phyloP scores from a whole-genome alignment of 2,888 invertebrate genomes.

The Xanthorhoe spadicearia region DNA sequence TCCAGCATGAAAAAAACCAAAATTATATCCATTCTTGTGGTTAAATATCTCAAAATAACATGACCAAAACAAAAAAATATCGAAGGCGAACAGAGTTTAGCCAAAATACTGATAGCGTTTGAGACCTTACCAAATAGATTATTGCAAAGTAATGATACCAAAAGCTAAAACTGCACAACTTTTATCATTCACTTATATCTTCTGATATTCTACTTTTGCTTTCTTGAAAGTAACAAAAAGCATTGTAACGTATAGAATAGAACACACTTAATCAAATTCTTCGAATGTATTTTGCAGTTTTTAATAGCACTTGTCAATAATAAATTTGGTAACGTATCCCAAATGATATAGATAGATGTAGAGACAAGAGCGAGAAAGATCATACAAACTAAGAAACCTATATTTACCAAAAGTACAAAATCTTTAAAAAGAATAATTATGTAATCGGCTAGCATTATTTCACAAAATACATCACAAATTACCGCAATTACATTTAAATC shows the following conservation, averaged over 20 bases:
- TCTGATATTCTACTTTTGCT: not conserved
- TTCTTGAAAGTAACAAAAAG: not conserved
- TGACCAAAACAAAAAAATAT: constrained; percentile 64
- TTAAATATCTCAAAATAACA: constrained; percentile 57
- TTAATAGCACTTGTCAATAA: not conserved
- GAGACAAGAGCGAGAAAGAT: constrained; percentile 23
- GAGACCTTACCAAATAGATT: not conserved
- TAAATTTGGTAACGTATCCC: not conserved
- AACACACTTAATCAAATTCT: not conserved
- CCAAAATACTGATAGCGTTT: constrained; percentile 17
- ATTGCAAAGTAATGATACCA: not conserved
- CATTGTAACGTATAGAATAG: too few species aligned
- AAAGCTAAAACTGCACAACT: too few species aligned
- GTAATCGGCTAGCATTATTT: constrained; percentile 53
- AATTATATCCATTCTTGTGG: constrained; percentile 5
- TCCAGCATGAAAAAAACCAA: not conserved
- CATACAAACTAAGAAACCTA: constrained; percentile 35
- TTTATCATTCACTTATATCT: too few species aligned
- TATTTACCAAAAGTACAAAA: constrained; percentile 43
- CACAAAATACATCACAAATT: constrained; percentile 67
- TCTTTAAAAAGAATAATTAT: constrained; percentile 30
- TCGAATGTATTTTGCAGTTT: not conserved
- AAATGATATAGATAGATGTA: constrained; percentile 7
- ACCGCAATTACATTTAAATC: constrained; percentile 12
- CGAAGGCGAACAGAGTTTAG: constrained; percentile 18